Evolutionary conservation across 2,888 invertebrate species (phyloP).

Genomic region (Tupiocoris notatus): DNA sequence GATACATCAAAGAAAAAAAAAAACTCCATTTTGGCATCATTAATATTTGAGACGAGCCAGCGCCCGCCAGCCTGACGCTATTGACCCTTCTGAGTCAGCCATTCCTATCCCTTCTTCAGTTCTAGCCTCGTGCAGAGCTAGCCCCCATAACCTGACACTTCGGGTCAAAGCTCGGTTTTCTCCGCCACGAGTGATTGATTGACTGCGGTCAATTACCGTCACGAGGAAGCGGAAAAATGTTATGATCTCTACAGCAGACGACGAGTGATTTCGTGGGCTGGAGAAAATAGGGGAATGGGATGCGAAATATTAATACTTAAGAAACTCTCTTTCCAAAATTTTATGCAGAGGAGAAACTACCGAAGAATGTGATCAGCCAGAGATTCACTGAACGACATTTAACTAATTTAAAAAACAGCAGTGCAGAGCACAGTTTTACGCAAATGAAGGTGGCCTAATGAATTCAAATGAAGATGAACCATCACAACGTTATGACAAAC

Average conservation of each 20-base stretch:
- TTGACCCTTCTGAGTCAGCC: slow-evolving; percentile 33
- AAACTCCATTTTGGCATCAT: slow-evolving; percentile 8
- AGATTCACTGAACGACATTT: too few species aligned
- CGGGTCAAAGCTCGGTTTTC: background rate
- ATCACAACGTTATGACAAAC: background rate
- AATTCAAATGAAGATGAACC: too few species aligned
- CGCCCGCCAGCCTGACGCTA: slow-evolving; percentile 24
- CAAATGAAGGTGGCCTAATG: too few species aligned
- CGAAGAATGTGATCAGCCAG: too few species aligned
- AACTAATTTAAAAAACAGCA: too few species aligned
- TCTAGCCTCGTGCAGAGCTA: background rate
- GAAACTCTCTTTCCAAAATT: too few species aligned
- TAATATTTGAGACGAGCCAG: slow-evolving; percentile 16
- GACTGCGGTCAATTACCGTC: slow-evolving; percentile 4
- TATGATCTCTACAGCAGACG: background rate
- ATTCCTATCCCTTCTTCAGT: background rate
- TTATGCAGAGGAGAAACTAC: too few species aligned
- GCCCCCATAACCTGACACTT: background rate
- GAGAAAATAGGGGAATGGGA: background rate
- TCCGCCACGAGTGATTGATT: slow-evolving; percentile 7
- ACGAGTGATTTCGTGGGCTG: too few species aligned
- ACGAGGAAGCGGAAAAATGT: background rate
- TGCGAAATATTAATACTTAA: too few species aligned
- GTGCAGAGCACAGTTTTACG: too few species aligned
- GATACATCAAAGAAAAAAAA: slow-evolving; percentile 13